Evolutionary conservation across 1,140 invertebrate species (phyloP).

Genomic region (Helicoverpa zea): DNA sequence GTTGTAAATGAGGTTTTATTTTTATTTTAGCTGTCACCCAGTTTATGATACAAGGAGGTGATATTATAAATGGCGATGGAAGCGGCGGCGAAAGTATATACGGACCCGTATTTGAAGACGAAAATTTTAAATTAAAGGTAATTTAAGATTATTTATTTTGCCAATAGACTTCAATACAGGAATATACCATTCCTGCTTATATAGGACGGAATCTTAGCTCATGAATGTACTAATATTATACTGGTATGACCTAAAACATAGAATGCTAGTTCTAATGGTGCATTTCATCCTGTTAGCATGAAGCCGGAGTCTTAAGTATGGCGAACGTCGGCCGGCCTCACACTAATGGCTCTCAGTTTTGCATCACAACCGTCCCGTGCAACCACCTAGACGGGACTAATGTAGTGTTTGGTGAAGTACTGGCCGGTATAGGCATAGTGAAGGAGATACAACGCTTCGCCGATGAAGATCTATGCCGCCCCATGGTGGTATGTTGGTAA

Average conservation of each 20-base stretch:
- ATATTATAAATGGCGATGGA: conserved; percentile 94
- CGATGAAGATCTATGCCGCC: conserved; percentile 87
- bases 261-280: no score
- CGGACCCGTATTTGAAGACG: conserved; percentile 95
- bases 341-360: conserved; percentile 98
- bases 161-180: no score
- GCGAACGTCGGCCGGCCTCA: conserved; percentile 94
- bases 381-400: conserved; percentile 96
- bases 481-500: conserved; percentile 85
- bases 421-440: conserved; percentile 90
- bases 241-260: no score
- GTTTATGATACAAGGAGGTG: conserved; percentile 95
- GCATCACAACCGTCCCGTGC: conserved; percentile 95
- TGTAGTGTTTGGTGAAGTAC: conserved; percentile 95
- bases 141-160: conserved; percentile 30
- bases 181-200: no score
- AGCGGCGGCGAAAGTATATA: conserved; percentile 98
- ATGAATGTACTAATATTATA: no score
- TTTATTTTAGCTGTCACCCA: conserved; percentile 89
- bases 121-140: conserved; percentile 93
- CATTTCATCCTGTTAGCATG: conserved; percentile 84
- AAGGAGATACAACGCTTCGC: conserved; percentile 89
- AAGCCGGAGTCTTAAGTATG: conserved; percentile 94
- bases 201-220: no score
- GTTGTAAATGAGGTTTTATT: background rate